phyloP scores from a whole-genome alignment of 1,140 invertebrate genomes.

The Zaprionus gabonicus region DNA sequence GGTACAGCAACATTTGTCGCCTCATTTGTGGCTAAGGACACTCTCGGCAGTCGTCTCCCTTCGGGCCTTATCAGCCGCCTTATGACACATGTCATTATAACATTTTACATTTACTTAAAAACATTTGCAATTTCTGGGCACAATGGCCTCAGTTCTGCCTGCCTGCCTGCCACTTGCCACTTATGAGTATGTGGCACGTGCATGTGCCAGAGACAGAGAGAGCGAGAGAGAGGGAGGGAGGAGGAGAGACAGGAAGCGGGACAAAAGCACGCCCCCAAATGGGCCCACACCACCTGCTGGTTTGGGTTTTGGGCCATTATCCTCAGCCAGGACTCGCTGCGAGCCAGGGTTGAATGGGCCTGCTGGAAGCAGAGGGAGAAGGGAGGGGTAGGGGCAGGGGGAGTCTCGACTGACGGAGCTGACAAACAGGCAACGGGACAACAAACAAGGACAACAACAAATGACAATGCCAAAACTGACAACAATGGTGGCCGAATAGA shows the following conservation, averaged over 20 bases:
- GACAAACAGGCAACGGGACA: constrained; percentile 63
- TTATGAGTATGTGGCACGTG: constrained; percentile 66
- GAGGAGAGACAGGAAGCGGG: constrained; percentile 47
- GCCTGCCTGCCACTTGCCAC: constrained; percentile 59
- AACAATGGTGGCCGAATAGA: constrained; percentile 53
- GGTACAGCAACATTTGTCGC: neutral
- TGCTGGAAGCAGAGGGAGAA: constrained; percentile 10
- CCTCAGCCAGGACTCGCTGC: constrained; percentile 38
- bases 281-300: constrained; percentile 73
- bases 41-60: constrained; percentile 12
- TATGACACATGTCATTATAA: constrained; percentile 77
- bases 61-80: constrained; percentile 38
- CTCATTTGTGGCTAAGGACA: constrained; percentile 6
- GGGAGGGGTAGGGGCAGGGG: neutral
- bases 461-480: constrained; percentile 59
- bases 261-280: constrained; percentile 53
- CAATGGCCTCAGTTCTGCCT: constrained; percentile 38
- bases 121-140: constrained; percentile 75
- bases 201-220: constrained; percentile 37
- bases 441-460: constrained; percentile 28
- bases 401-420: constrained; percentile 38
- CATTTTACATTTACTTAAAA: constrained; percentile 81
- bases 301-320: constrained; percentile 60
- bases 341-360: constrained; percentile 12
- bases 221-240: constrained; percentile 21